Base-by-base conservation (phyloP, 2,888 invertebrate species). In the Copidosoma aretas region DNA sequence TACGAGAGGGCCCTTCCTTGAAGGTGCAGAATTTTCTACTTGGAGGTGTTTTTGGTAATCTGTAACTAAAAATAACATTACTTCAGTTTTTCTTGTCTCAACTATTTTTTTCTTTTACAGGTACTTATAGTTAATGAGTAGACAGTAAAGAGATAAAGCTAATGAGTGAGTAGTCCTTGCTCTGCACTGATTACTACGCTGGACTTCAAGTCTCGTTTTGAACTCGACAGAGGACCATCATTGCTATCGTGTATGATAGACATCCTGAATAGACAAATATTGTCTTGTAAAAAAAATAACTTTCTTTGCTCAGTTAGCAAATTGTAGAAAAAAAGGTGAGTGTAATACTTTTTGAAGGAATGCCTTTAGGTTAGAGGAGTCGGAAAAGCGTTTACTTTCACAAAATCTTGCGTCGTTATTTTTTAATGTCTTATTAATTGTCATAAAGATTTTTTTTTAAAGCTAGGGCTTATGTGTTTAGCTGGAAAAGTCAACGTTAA, bases 31-130 rank as follows among this genome's bases (percentile, higher is more conserved):
- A 62, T n/a, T 32, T n/a, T 22, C 32, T 19, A 49, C 52, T 24
- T 64, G 65, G 21, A 60, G 53, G 59, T 43, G 39, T 57, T 22
- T n/a, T 65, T 60, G 65, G 65, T 65, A 65, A 65, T 21, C 43
- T 46, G 52, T 21, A 24, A 14, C 4, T 43, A 41, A 57, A 60
- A 59, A 41, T 24, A 25, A 1, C 21, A 12, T 21, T 10, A 64
- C 17, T n/a, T 57, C 57, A 64, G 57, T 54, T 64, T 67, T 58
- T 39, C n/a, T n/a, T 43, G 49, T 60, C 59, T 64, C 60, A 68
- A 64, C 25, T 60, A 12, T 56, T 60, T 22, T 56, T 68, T 60
- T 64, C 22, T 68, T 68, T 68, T 68, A 32, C 68, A 68, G 68
- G 60, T 64, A 46, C 54, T 14, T 32, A 46, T 46, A 46, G 43